Base-by-base conservation (phyloP, 2,113 vertebrate species). In the Gopherus evgoodei region DNA sequence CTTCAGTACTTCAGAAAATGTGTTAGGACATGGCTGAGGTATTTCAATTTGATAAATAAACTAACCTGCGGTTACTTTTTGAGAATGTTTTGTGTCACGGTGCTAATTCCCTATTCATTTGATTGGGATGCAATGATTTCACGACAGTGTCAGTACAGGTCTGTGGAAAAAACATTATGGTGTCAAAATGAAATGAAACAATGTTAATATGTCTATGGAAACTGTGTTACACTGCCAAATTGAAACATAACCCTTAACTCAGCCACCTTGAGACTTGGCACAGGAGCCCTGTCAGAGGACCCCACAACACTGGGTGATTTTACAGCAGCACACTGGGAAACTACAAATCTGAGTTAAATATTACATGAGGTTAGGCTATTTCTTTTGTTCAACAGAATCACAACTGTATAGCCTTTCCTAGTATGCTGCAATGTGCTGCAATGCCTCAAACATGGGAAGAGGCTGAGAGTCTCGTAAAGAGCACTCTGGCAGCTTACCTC, bases 191-290 rank as follows among this genome's bases (percentile, higher is more conserved):
- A 94, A 94, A 96, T 91, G 96, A 94, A 97, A 96, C 94, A 90
- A 94, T 93, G 96, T 96, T 98, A 97, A 97, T 98, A 97, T 97
- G 96, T 97, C 96, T 97, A 92, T 95, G 96, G 97, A 97, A 97
- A 97, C 2, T 3, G 91, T 49, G 42, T 35, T 95, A 83, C 42
- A 38, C 94, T 97, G 97, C 97, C 97, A 97, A 97, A 97, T 97
- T 84, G 96, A 96, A 97, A 94, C 42, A 96, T 95, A 96, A 95
- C 91, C 95, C 86, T 93, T 84, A 8, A 53, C 93, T 96, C 96
- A 96, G 94, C 93, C 95, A 86, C 86, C 87, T 93, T 94, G 96
- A 89, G 94, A 91, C 89, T 96, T 97, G 97, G 97, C 93, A 85
- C 85, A 80, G 85, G 17, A 0, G 65, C 0, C 0, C 75, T 65